These are phyloP conservation scores for Willowsia nigromaculata DNA, from an alignment of 2,888 invertebrate species.

Conservation along the genomic window DNA sequence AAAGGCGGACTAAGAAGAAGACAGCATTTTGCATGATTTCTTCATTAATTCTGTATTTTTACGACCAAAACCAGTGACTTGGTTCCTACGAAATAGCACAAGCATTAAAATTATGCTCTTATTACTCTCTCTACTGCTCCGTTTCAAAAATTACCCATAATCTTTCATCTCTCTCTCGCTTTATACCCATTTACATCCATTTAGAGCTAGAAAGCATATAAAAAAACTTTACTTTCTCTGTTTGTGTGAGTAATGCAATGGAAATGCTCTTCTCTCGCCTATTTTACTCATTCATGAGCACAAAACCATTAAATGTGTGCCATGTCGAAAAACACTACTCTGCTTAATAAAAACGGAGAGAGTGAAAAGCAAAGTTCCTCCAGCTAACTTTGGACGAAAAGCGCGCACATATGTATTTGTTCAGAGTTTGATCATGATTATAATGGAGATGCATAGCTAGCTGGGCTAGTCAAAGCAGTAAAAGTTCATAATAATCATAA, in stretches of 20 bases:
- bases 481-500: slow-evolving; percentile 46
- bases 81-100: background rate
- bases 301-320: slow-evolving; percentile 21
- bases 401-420: background rate
- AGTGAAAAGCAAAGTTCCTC: background rate
- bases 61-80: background rate
- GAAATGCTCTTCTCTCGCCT: background rate
- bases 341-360: background rate
- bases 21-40: slow-evolving; percentile 54
- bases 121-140: background rate
- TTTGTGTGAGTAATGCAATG: background rate
- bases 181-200: slow-evolving; percentile 26
- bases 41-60: slow-evolving; percentile 50
- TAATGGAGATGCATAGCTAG: background rate
- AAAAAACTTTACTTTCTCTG: no score
- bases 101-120: background rate
- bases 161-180: slow-evolving; percentile 17
- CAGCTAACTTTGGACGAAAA: background rate
- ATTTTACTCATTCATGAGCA: slow-evolving; percentile 41
- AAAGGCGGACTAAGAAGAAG: background rate
- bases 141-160: slow-evolving; percentile 39
- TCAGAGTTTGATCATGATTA: background rate
- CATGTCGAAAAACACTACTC: background rate
- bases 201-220: background rate
- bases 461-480: background rate